phyloP scores from a whole-genome alignment of 1,140 invertebrate species.

The Plodia interpunctella region DNA sequence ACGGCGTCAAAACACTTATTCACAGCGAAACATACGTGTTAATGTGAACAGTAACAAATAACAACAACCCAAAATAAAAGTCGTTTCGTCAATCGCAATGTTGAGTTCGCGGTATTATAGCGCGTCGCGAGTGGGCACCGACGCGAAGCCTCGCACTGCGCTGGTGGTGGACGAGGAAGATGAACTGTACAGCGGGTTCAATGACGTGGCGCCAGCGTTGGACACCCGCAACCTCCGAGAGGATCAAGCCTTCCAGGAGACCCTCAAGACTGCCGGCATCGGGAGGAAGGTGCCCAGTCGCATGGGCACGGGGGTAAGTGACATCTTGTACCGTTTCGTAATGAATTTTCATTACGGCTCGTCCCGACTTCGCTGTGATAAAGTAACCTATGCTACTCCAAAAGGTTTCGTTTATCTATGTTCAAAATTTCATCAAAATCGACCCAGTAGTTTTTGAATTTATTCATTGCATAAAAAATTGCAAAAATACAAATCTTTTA shows the following conservation, averaged over 20 bases:
- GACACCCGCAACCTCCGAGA: constrained; percentile 61
- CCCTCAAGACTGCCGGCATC: constrained; percentile 57
- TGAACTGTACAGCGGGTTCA: constrained; percentile 67
- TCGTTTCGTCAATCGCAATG: constrained; percentile 31
- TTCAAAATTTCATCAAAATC: too few relatives aligned
- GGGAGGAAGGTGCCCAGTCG: constrained; percentile 59
- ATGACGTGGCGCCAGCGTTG: constrained; percentile 66
- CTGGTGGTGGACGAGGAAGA: constrained; percentile 64
- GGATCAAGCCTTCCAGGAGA: constrained; percentile 66
- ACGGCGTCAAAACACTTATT: constrained; percentile 64
- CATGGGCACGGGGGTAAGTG: constrained; percentile 56
- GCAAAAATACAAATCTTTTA: too few relatives aligned
- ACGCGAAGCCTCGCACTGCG: constrained; percentile 48
- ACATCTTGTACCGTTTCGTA: too few relatives aligned
- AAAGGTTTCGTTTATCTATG: too few relatives aligned
- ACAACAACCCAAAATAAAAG: constrained; percentile 6
- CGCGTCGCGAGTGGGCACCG: constrained; percentile 44
- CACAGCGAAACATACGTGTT: neutral
- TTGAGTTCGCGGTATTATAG: constrained; percentile 53
- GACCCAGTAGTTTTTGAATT: too few relatives aligned
- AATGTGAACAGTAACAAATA: neutral
- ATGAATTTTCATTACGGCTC: too few relatives aligned
- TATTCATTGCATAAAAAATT: too few relatives aligned
- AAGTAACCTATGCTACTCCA: too few relatives aligned
- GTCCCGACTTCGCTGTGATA: too few relatives aligned